Evolutionary conservation across 2,113 vertebrate genomes (phyloP).

Genomic region (Anarrhichthys ocellatus): DNA sequence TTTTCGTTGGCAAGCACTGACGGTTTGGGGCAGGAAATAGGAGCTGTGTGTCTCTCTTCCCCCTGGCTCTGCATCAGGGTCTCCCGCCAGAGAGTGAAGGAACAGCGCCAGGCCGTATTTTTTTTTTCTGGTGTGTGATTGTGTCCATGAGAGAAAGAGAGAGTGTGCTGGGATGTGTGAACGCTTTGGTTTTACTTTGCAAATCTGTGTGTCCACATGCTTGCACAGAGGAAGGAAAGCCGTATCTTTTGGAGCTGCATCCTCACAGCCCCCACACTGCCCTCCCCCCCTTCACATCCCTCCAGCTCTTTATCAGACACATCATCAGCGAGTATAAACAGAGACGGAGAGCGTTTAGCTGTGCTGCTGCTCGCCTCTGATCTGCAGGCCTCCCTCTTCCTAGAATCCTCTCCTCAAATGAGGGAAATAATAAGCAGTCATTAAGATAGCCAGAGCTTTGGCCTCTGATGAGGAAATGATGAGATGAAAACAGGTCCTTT

Average conservation of each 20-base stretch:
- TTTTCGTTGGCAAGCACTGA: slow-evolving; percentile 72
- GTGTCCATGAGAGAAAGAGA: slow-evolving; percentile 43
- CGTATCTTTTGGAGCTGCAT: slow-evolving; percentile 75
- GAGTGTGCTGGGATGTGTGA: slow-evolving; percentile 32
- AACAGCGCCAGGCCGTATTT: slow-evolving; percentile 52
- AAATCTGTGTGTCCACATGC: slow-evolving; percentile 46
- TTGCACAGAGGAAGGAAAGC: slow-evolving; percentile 76
- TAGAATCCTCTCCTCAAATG: slow-evolving; percentile 70
- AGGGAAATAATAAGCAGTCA: slow-evolving; percentile 65
- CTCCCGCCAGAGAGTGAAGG: slow-evolving; percentile 67
- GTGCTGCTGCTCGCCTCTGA: slow-evolving; percentile 72
- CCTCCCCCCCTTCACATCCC: slow-evolving; percentile 37
- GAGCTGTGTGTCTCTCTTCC: slow-evolving; percentile 68
- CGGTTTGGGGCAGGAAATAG: slow-evolving; percentile 73
- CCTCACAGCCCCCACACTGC: slow-evolving; percentile 30
- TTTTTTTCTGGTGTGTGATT: slow-evolving; percentile 31
- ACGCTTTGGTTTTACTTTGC: slow-evolving; percentile 44
- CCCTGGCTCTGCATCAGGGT: slow-evolving; percentile 61
- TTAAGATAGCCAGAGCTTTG: slow-evolving; percentile 74
- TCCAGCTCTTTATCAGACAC: slow-evolving; percentile 70
- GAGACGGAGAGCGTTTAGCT: slow-evolving; percentile 71
- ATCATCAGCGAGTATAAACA: slow-evolving; percentile 79
- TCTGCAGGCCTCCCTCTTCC: slow-evolving; percentile 69
- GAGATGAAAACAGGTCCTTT: slow-evolving; percentile 65
- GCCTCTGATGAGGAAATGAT: slow-evolving; percentile 75